These are phyloP conservation scores for Propithecus coquereli DNA, from an alignment of 2,113 vertebrate species.

Conservation along the genomic window DNA sequence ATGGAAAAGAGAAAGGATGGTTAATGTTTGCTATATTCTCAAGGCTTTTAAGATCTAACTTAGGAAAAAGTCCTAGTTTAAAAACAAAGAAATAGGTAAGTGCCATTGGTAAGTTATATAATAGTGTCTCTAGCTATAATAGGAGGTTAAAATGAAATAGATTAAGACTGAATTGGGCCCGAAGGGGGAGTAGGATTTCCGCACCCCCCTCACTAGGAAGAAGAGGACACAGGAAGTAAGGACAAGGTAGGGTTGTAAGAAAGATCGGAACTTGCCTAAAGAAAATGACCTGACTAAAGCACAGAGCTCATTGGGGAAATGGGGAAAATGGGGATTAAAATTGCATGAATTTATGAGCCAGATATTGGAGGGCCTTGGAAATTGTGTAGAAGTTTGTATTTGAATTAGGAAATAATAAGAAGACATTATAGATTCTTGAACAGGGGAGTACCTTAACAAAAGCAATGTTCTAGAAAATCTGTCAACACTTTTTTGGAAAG, in stretches of 20 bases:
- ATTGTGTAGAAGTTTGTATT: not conserved
- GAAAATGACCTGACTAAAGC: not conserved
- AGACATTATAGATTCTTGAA: not conserved
- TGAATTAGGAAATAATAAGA: slow-evolving; percentile 12
- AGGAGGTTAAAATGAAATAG: slow-evolving; percentile 28
- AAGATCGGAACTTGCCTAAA: not conserved
- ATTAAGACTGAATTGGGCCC: slow-evolving; percentile 32
- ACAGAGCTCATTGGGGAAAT: not conserved
- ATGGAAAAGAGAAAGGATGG: not conserved
- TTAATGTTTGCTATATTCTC: slow-evolving; percentile 7
- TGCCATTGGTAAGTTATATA: not conserved
- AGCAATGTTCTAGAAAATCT: slow-evolving; percentile 13
- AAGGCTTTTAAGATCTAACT: slow-evolving; percentile 37
- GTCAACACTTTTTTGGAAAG: not conserved
- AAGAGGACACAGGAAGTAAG: not conserved
- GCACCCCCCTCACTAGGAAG: not conserved
- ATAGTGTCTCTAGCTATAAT: not conserved
- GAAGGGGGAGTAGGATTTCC: not conserved
- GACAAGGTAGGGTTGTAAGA: not conserved
- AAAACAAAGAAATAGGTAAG: slow-evolving; percentile 19
- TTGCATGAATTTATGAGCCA: not conserved
- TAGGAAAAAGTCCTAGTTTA: slow-evolving; percentile 19
- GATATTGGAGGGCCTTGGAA: not conserved
- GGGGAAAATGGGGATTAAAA: not conserved
- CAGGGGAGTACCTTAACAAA: not conserved